Percentiles rank a stretch among this genome's conserved stretches.
Conservation (phyloP, 2,888 invertebrate species). For the Uropetala carovei region DNA sequence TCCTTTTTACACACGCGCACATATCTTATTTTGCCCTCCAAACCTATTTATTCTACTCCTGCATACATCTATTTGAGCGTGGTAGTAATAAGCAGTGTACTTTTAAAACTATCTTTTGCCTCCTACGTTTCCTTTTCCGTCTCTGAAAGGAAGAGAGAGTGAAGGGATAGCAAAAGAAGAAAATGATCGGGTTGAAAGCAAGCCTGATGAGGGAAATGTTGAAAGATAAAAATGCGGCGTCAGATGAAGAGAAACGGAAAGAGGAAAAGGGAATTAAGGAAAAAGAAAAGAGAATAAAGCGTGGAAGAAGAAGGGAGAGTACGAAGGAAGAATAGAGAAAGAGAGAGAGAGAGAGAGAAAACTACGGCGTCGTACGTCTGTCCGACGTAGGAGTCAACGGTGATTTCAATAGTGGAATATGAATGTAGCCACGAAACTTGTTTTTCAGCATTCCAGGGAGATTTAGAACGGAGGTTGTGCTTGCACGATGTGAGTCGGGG, state of each 20-base stretch:
- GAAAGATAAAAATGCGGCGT: too few species aligned
- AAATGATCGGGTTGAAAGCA: too few species aligned
- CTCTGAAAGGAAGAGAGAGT: background rate
- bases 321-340: background rate
- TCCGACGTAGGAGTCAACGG: conserved; percentile 62
- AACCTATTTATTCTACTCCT: background rate
- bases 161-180: background rate
- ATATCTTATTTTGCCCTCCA: background rate
- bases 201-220: too few species aligned
- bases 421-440: conserved; percentile 65
- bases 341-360: conserved; percentile 10
- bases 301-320: background rate
- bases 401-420: conserved; percentile 64
- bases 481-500: conserved; percentile 34
- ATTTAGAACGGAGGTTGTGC: conserved; percentile 64
- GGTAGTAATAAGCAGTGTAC: too few species aligned
- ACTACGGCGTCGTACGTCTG: conserved; percentile 64
- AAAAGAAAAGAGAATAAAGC: background rate
- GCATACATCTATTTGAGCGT: background rate
- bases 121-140: too few species aligned
- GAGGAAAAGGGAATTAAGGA: background rate
- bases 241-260: background rate
- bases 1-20: background rate
- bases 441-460: conserved; percentile 66
- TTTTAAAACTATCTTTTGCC: too few species aligned